Evolutionary conservation across 2,888 invertebrate genomes (phyloP).

Genomic region (Aphodius granarius): DNA sequence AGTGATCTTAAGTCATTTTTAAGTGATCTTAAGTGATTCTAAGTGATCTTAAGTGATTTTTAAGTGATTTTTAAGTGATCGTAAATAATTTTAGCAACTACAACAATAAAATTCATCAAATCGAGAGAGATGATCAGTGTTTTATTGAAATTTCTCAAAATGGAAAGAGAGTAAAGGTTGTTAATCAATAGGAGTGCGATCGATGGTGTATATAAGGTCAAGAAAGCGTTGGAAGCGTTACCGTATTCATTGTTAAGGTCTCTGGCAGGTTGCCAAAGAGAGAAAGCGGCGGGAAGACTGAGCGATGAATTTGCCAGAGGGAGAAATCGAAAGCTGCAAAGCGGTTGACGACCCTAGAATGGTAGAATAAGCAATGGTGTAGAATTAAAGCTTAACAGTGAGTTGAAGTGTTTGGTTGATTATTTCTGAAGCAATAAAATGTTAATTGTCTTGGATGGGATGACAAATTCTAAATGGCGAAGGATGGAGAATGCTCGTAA

Average conservation of each 20-base stretch:
- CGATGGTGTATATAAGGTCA: not conserved
- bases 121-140: too few relatives aligned
- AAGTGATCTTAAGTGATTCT: too few relatives aligned
- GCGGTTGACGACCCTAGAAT: not conserved
- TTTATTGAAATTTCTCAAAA: too few relatives aligned
- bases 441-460: too few relatives aligned
- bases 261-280: not conserved
- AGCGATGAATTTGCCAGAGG: not conserved
- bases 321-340: not conserved
- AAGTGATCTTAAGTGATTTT: too few relatives aligned
- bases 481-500: too few relatives aligned
- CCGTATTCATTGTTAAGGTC: not conserved
- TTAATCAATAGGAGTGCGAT: not conserved
- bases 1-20: too few relatives aligned
- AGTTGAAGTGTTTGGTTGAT: not conserved
- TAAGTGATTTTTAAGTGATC: too few relatives aligned
- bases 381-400: not conserved
- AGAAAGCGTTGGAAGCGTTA: not conserved
- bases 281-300: not conserved
- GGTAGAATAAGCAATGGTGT: not conserved
- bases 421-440: not conserved
- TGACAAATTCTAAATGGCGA: too few relatives aligned
- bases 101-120: too few relatives aligned
- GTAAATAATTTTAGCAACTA: too few relatives aligned
- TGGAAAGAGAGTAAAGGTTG: not conserved